Base-by-base conservation (phyloP, 30 jellyfish, hydroid and myxozoan species). In the Euphysa ruthae region DNA sequence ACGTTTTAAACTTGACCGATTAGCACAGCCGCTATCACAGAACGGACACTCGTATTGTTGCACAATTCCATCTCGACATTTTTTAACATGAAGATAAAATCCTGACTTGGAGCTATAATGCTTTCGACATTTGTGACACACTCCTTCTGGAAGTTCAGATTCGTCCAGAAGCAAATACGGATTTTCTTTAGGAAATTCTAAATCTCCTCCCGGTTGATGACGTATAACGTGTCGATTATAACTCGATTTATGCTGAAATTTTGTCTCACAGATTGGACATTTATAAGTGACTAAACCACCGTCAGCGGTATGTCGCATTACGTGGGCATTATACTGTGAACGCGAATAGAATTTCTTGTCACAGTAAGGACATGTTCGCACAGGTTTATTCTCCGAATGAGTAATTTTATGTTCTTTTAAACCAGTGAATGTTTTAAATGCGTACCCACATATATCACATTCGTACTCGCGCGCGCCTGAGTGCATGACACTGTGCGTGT, bases 401-500 rank as follows among this genome's bases (percentile, higher is more conserved):
- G 80, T 68, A 6, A 68, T 46, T 49, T 43, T 68, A 54, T 68
- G 80, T 16, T 68, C 80, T 51, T 68, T 68, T 43, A 68, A 49
- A 10, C 80, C 80, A 8, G 80, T 68, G 19, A 49, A 26, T 24
- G 80, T 68, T n/a, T 68, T 68, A 35, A 68, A 68, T 7, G 80
- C 80, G 46, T 68, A 68, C 6, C 80, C 80, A 68, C 80, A 68
- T 1, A 21, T 49, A 49, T 44, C 73, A 43, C 80, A 68, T 68
- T 68, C 80, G 71, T 43, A 49, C 49, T 68, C 80, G 16, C 80
- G 35, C 2, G 80, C 80, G 27, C 80, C 80, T 3, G 80, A 68
- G 50, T 68, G 80, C 80, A 68, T 68, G 32, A 68, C 80, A 68
- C 80, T 68, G 71, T 68, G 80, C 21, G 80, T 68, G 50, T 68